Base-by-base conservation (phyloP, 2,888 invertebrate species). In the Physocephala rufipes region DNA sequence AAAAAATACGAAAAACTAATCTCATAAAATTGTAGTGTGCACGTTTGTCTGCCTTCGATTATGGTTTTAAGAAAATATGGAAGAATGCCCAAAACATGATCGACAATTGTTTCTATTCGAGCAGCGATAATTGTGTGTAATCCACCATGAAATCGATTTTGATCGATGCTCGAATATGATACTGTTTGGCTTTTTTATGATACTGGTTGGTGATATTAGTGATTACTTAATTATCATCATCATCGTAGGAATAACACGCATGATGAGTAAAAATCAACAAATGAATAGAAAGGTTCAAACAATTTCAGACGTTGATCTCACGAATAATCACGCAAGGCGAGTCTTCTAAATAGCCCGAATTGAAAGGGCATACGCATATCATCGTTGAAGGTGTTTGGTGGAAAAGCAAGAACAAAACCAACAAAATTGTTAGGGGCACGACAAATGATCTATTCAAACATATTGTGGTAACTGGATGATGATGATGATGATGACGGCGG, bases 111-210 rank as follows among this genome's bases (percentile, higher is more conserved):
- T 66, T 36, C 28, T 26, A 24, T 36, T 30, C 62, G 51, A 21
- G 36, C 68, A 62, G 36, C 36, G 62, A 68, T 68, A 68, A 68
- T 68, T 68, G 68, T 62, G 62, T 51, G 68, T 75, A 74, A 78
- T 75, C 69, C 74, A 70, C 74, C 83, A 79, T 83, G 83, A 83
- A 83, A 83, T 82, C 82, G 82, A 83, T 83, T 82, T 82, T 82
- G 83, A 82, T 82, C 82, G 82, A 82, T 82, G 78, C 78, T 26
- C 47, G 21, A 28, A 24, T 15, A 59, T 28, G 28, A 59, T 59
- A 28, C 24, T 21, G 15, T 28, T 15, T 15, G 13, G 9, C 26
- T 5, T 15, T 21, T 9, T n/a, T n/a, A 58, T 26, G 21, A 59
- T 51, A 16, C 13, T 24, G 28, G 28, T 5, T 28, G 53, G 12